These are phyloP conservation scores for Crotophaga sulcirostris DNA, from an alignment of 2,113 vertebrate species.

Conservation along the genomic window DNA sequence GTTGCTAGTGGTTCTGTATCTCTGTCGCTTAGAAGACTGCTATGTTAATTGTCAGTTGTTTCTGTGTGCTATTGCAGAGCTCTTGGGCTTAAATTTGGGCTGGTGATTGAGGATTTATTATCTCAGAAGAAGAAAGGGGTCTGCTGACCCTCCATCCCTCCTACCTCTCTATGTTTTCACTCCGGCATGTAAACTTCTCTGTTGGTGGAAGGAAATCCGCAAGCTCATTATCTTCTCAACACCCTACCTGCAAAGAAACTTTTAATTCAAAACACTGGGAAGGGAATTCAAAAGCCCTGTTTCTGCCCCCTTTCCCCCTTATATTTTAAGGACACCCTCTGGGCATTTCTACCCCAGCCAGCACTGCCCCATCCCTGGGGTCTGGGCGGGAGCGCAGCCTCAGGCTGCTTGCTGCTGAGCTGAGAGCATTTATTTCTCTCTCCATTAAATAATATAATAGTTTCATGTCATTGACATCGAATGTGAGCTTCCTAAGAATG, in stretches of 20 bases:
- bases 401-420: neutral
- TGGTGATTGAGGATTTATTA: constrained; percentile 5
- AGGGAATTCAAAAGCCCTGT: neutral
- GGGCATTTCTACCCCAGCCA: neutral
- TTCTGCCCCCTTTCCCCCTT: neutral
- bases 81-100: neutral
- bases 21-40: neutral
- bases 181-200: neutral
- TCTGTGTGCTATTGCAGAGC: constrained; percentile 18
- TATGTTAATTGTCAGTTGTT: constrained; percentile 27
- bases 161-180: neutral
- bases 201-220: neutral
- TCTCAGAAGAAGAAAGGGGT: neutral
- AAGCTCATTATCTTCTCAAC: neutral
- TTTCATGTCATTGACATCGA: neutral
- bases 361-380: neutral
- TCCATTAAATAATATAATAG: neutral
- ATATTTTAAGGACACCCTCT: neutral
- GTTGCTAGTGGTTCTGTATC: constrained; percentile 4
- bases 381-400: neutral
- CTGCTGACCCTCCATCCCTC: neutral
- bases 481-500: neutral
- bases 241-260: constrained; percentile 37
- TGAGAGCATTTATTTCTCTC: neutral
- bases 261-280: neutral